Conservation (phyloP, 2,888 invertebrate genomes). For the Spodoptera picta region DNA sequence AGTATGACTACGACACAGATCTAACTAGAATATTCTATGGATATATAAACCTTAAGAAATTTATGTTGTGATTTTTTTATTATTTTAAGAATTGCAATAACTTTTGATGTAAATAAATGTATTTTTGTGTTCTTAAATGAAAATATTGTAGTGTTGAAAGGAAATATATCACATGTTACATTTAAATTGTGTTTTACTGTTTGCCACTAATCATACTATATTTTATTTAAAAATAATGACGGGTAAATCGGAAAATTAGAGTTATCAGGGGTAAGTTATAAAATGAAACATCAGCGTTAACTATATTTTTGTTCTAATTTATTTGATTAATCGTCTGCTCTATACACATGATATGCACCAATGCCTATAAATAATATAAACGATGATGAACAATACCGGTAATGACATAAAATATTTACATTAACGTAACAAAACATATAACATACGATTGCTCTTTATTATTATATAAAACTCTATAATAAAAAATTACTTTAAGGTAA, state of each 20-base stretch:
- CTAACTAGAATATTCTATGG: constrained; percentile 43
- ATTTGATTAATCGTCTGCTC: constrained; percentile 88
- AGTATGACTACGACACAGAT: constrained; percentile 44
- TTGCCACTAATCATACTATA: too few relatives aligned
- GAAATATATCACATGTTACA: constrained; percentile 83
- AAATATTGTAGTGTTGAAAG: constrained; percentile 79
- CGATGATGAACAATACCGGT: constrained; percentile 77
- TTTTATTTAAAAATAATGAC: too few relatives aligned
- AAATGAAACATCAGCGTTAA: constrained; percentile 77
- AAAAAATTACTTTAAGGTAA: constrained; percentile 61
- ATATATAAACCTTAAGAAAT: constrained; percentile 40
- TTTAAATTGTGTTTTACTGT: constrained; percentile 43
- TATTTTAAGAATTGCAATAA: constrained; percentile 76
- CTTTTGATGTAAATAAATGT: constrained; percentile 72
- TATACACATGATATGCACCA: constrained; percentile 89
- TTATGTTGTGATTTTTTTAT: constrained; percentile 76
- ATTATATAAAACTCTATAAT: constrained; percentile 71
- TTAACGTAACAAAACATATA: constrained; percentile 68
- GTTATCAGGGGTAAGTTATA: too few relatives aligned
- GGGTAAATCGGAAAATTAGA: too few relatives aligned
- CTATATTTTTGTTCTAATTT: constrained; percentile 86
- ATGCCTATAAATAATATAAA: constrained; percentile 88
- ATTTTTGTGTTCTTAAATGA: constrained; percentile 71
- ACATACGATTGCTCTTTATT: constrained; percentile 74
- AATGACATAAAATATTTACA: constrained; percentile 81